Conservation (phyloP, 2,797 vertebrate species). For the Podarcis lilfordi region DNA sequence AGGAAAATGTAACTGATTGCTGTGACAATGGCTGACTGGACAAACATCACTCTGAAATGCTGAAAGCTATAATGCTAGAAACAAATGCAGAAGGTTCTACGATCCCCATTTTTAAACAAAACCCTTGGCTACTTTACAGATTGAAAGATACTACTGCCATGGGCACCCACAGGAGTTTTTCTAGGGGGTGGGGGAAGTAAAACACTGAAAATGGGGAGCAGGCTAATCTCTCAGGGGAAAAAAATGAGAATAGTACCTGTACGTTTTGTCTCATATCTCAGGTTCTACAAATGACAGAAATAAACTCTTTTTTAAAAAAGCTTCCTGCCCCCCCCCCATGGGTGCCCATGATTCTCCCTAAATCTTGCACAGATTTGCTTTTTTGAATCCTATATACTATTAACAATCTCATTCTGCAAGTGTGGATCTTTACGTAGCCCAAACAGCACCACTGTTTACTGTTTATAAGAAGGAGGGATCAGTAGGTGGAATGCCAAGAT, state of each 20-base stretch:
- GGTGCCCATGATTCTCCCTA: neutral
- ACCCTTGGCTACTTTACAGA: neutral
- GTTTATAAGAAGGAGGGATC: neutral
- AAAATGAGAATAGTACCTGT: too few relatives aligned
- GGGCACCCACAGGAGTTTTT: too few relatives aligned
- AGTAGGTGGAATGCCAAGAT: neutral
- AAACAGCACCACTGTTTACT: neutral
- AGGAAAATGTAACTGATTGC: neutral
- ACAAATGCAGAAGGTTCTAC: neutral
- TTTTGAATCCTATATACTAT: neutral
- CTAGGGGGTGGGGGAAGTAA: too few relatives aligned
- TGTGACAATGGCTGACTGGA: neutral
- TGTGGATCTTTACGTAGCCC: neutral
- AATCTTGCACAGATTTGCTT: neutral
- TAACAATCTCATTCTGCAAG: neutral
- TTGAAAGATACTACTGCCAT: neutral
- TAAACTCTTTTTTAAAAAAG: neutral
- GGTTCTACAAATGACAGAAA: too few relatives aligned
- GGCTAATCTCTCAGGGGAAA: too few relatives aligned
- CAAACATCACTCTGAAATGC: neutral
- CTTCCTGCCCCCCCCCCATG: too few relatives aligned
- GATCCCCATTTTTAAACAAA: neutral
- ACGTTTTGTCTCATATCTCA: too few relatives aligned
- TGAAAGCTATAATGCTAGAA: neutral
- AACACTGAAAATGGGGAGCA: too few relatives aligned